A percentile compares a stretch with the other conserved stretches of the same genome.
phyloP scores from a whole-genome alignment of 2,797 vertebrate species.

The Sebastes vulpes region DNA sequence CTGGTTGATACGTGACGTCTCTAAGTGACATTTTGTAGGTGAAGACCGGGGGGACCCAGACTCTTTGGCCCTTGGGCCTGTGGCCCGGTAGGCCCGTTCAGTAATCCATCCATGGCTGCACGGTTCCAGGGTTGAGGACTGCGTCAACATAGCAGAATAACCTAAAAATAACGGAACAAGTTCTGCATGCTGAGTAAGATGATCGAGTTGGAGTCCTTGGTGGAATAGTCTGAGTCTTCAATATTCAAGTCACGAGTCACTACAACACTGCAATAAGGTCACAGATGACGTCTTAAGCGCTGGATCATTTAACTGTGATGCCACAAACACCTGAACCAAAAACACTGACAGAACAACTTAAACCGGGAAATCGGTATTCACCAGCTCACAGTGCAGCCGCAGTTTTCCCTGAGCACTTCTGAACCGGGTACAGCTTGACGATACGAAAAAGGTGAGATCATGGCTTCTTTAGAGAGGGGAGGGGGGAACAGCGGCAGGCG shows the following conservation, averaged over 20 bases:
- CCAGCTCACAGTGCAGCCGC: constrained; percentile 77
- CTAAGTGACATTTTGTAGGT: neutral
- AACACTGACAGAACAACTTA: constrained; percentile 28
- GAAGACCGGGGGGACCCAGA: too few relatives aligned
- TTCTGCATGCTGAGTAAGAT: neutral
- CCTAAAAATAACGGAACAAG: neutral
- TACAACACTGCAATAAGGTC: neutral
- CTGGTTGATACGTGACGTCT: neutral
- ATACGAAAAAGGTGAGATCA: constrained; percentile 57
- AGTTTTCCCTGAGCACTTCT: constrained; percentile 87
- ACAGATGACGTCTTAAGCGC: neutral
- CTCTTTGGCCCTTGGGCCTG: too few relatives aligned
- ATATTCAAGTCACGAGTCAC: neutral
- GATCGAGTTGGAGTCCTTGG: neutral
- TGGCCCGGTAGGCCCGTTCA: too few relatives aligned
- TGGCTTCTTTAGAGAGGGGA: constrained; percentile 60
- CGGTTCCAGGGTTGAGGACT: neutral
- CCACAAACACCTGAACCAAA: neutral
- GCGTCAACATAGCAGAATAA: neutral
- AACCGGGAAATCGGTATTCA: constrained; percentile 27
- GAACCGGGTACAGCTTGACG: constrained; percentile 71
- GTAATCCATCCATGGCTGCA: neutral
- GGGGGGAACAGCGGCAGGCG: constrained; percentile 5
- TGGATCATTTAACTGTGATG: constrained; percentile 36
- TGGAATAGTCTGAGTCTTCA: constrained; percentile 4